Base-by-base conservation (phyloP, 2,797 vertebrate genomes). In the Karalla daura region DNA sequence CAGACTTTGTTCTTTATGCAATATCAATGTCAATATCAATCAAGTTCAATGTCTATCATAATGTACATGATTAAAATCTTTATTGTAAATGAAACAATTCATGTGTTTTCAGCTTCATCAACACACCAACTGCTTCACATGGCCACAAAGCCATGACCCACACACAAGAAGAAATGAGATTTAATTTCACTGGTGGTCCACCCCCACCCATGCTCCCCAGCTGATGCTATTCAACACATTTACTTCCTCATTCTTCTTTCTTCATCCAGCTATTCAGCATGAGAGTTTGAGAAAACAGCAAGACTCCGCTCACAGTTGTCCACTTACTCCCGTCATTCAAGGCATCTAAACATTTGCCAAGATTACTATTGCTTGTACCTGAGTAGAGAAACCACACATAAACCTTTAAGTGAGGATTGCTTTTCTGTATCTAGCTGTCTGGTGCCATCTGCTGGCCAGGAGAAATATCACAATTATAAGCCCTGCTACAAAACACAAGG, bases 1-100 rank as follows among this genome's bases (percentile, higher is more conserved):
- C 74, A 71, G 80, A 76, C 86, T 90, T 87, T 85, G 73, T 72
- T 79, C 30, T 73, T 81, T 69, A 30, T 92, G 88, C 83, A 83
- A 87, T 86, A 90, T 89, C 89, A 92, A 90, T 94, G 92, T 92
- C 92, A 88, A 93, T 84, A 91, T 92, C 83, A 52, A 86, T 93
- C 91, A n/a, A n/a, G n/a, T n/a, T n/a, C n/a, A n/a, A n/a, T 88
- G 78, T 91, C 88, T 92, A 89, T 89, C 68, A 69, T 84, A 70
- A 46, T 92, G 88, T 92, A 89, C 80, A 91, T 84, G 81, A 93
- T 91, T 92, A 90, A 88, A 83, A 79, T 77, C 78, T 92, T 80
- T 84, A 81, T 74, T 76, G 69, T 74, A 49, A 72, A 56, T 72
- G 55, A 6, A 49, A 8, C 2, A n/a, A 9, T 5, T 36, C 10